Base-by-base conservation (phyloP, 2,888 invertebrate genomes). In the Argyresthia albistria region DNA sequence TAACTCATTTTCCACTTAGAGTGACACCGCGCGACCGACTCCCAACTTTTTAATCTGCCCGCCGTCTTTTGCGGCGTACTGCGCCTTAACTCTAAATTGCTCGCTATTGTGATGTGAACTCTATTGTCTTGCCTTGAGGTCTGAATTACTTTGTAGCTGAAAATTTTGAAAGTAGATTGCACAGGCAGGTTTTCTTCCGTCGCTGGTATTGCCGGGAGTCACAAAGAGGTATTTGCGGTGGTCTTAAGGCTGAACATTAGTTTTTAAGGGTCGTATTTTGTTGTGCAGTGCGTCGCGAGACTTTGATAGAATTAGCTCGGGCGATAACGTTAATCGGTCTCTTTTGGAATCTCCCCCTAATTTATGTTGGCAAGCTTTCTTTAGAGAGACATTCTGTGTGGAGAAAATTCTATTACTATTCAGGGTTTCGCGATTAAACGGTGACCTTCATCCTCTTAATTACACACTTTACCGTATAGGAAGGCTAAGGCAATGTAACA, bases 1-100 rank as follows among this genome's bases (percentile, higher is more conserved):
- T 83, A 84, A 87, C 86, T 87, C 84, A 86, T 87, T 87, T 86
- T 83, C 84, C 76, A 83, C 82, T 84, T 78, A 83, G 83, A 84
- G 80, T 83, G 84, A 84, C 81, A 80, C 75, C 76, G 81, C 77
- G 78, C 77, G 81, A 80, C 80, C 80, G 79, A 73, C 46, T 76
- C 83, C 79, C 75, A 86, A 86, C 84, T 87, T 87, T 86, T 87
- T 87, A 87, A 87, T 87, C 86, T 87, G 72, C 67, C 64, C 64
- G 64, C 64, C 67, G 67, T 68, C 74, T 77, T 75, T 75, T 66
- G 67, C 70, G 75, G 66, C 65, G 80, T 12, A 14, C 10, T 14
- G 14, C 15, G 49, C 64, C 76, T 69, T 74, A 74, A 76, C 73
- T 75, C 59, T 55, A 58, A 15, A 0, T 1, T 7, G 10, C 0